Conservation (phyloP, 1,140 invertebrate genomes). For the Drosophila sproati region DNA sequence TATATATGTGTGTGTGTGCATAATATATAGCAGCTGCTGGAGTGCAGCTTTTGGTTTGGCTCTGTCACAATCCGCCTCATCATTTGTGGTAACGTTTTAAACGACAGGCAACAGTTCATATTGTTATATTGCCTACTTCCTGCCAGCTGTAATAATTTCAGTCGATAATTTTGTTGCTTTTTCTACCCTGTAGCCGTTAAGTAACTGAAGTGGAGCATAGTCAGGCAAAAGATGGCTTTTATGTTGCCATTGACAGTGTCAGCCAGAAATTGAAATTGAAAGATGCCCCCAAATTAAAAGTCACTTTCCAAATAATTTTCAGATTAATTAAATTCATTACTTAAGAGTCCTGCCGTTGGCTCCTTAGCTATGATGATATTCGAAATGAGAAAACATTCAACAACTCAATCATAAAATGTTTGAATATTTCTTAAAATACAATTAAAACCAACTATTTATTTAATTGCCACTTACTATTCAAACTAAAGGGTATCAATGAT, state of each 20-base stretch:
- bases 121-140: conserved; percentile 35
- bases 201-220: background rate
- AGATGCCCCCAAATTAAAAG: too few species aligned
- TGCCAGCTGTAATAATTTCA: conserved; percentile 32
- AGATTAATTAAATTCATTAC: too few species aligned
- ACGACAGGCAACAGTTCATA: background rate
- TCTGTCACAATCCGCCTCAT: background rate
- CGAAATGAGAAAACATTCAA: too few species aligned
- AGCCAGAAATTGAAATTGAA: too few species aligned
- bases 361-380: too few species aligned
- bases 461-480: too few species aligned
- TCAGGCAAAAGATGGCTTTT: background rate
- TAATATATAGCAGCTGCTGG: conserved; percentile 36
- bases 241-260: background rate
- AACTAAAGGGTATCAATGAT: background rate
- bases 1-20: conserved; percentile 5
- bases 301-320: too few species aligned
- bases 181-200: background rate
- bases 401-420: too few species aligned
- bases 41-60: conserved; percentile 20
- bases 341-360: too few species aligned
- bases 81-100: background rate
- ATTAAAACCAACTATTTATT: too few species aligned
- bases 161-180: conserved; percentile 32
- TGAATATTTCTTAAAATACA: too few species aligned